Base-by-base conservation (phyloP, 1,140 invertebrate genomes). In the Pissodes strobi region DNA sequence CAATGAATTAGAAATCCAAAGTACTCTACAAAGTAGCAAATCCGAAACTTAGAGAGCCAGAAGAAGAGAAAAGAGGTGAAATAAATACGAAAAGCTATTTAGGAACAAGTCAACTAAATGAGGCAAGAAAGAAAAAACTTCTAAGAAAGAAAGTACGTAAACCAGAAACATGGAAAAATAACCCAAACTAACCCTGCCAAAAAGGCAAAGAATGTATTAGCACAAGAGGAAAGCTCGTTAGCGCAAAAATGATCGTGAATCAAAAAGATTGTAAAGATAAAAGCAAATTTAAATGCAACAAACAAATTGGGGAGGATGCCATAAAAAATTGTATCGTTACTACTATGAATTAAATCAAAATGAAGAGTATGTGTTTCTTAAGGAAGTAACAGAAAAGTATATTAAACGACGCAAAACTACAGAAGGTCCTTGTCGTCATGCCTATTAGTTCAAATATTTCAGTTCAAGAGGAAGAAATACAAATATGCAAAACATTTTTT, bases 331-430 rank as follows among this genome's bases (percentile, higher is more conserved):
- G 55, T 57, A 41, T 22, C 9, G 21, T n/a, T 45, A 43, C 27
- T 57, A 57, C 38, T 57, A 57, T 45, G 10, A 45, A 18, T 43
- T 57, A 43, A 45, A 43, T 45, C 55, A 57, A 57, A 57, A 45
- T 45, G 55, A 57, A 57, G 41, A 57, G 39, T 57, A 57, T 45
- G n/a, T 57, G n/a, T 57, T 57, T 19, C n/a, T 57, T 15, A 57
- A 43, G 37, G 9, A 57, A 45, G 4, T 27, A 45, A 57, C 55
- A 41, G 37, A 57, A 57, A 57, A 27, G 10, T 45, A 45, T 19
- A 23, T 19, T 27, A 57, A 57, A 57, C 25, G 52, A 4, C 55
- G 21, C 13, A 57, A 57, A 57, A 39, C 37, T 21, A 21, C 27
- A 9, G 37, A 57, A 45, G 55, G 55, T 45, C 34, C 37, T 10